A percentile compares a stretch with the other conserved stretches of the same genome.
Evolutionary conservation across 64 coral and sea anemone genomes (phyloP).

Genomic region (Pocillopora damicornis): DNA sequence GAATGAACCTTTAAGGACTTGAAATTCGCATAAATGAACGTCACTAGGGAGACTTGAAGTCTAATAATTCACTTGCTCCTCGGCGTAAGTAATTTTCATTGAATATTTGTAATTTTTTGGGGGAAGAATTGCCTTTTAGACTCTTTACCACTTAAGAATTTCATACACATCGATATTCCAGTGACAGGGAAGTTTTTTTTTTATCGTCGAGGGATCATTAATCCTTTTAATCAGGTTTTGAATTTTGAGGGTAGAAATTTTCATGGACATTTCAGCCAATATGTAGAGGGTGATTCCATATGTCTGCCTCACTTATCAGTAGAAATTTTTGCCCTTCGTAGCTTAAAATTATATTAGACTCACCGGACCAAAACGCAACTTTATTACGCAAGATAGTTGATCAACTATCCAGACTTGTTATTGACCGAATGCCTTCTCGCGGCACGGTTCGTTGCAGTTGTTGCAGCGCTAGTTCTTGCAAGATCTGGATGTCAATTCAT

Average conservation of each 20-base stretch:
- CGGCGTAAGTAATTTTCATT: not conserved
- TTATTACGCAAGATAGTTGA: slow-evolving; percentile 7
- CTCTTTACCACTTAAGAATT: not conserved
- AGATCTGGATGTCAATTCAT: not conserved
- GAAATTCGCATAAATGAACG: not conserved
- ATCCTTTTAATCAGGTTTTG: not conserved
- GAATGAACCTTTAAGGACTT: not conserved
- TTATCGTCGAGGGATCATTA: not conserved
- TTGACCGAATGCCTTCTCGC: slow-evolving; percentile 4
- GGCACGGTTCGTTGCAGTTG: not conserved
- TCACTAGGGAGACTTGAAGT: not conserved
- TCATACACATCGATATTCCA: not conserved
- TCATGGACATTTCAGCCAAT: not conserved
- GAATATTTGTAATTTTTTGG: slow-evolving; percentile 1
- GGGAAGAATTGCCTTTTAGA: not conserved
- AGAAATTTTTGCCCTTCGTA: not conserved
- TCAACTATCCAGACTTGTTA: slow-evolving; percentile 3
- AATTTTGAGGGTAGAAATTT: not conserved
- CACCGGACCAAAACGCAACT: slow-evolving; percentile 1
- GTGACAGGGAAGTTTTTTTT: not conserved
- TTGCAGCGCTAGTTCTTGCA: not conserved
- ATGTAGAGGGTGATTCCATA: not conserved
- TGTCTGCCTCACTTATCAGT: not conserved
- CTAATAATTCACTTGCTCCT: not conserved
- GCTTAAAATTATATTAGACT: slow-evolving; percentile 26